Evolutionary conservation across 2,113 vertebrate genomes (phyloP), one percentile per base, ranked within the genome.

Genomic region (Gallinago jamesoni): DNA sequence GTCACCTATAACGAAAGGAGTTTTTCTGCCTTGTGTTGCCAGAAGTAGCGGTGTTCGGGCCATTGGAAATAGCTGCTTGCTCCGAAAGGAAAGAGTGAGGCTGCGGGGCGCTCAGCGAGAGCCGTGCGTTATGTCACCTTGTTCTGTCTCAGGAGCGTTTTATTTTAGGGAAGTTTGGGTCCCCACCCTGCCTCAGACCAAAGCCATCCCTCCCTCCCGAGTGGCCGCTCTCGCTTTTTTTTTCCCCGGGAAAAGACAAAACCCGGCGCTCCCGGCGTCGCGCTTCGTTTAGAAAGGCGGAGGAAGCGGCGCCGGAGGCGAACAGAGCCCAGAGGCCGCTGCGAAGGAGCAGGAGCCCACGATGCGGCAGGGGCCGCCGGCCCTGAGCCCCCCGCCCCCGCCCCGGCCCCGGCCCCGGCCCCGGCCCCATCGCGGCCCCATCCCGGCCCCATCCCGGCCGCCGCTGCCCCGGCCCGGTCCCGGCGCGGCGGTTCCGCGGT

Each of bases 401-500:
- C 37, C 43, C 45, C 12, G 31, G 11, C 9, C 50, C 50, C 50
- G 53, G 45, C 9, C 31, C 15, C 7, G 31, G 7, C 7, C 50
- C 50, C 50, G 53, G 20, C 9, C 31, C 15, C 9, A 18, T 31
- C 70, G 12, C 37, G 52, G 52, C 41, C 20, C 47, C 47, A 21
- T 20, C 19, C 47, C 76, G 10, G 31, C 27, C 35, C n/a, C n/a
- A 13, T 6, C 24, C 33, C 24, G 8, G 52, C 45, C 41, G 13
- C 41, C 13, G 41, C 41, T 43, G 21, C 10, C 31, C 15, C n/a
- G 3, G 10, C 5, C 37, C 43, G 62, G 28, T 30, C 60, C n/a
- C 52, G 17, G 21, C 70, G 23, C 37, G 52, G 52, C 41, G 89
- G 91, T 98, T 99, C 95, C 98, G 97, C 98, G 98, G 98, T 99